Conservation (phyloP, 2,113 vertebrate species). For the Nerophis lumbriciformis region DNA sequence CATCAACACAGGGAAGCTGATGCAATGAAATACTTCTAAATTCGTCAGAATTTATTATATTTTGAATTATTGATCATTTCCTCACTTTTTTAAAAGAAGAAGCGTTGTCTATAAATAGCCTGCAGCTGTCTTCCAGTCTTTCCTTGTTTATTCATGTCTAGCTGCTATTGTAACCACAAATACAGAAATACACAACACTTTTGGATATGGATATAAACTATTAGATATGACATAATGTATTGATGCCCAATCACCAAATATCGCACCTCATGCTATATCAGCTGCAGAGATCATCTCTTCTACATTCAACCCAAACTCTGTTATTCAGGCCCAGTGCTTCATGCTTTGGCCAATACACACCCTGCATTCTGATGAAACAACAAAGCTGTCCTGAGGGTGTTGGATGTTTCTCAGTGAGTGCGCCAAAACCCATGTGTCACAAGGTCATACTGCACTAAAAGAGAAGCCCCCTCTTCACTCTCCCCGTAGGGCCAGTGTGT, state of each 20-base stretch:
- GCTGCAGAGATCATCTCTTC: constrained; percentile 24
- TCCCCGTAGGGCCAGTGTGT: constrained; percentile 19
- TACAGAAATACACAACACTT: background rate
- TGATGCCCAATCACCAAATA: constrained; percentile 7
- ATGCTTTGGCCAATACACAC: constrained; percentile 22
- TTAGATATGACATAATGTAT: background rate
- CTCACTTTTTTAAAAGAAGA: constrained; percentile 36
- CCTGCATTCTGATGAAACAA: constrained; percentile 1
- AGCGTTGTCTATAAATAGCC: constrained; percentile 59
- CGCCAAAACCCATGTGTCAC: constrained; percentile 9
- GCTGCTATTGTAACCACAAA: constrained; percentile 46
- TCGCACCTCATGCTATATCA: constrained; percentile 29
- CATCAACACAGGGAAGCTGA: constrained; percentile 34
- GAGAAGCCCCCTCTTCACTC: constrained; percentile 11
- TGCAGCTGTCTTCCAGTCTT: constrained; percentile 39
- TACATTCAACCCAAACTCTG: constrained; percentile 7
- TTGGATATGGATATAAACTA: background rate
- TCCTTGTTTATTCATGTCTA: constrained; percentile 47
- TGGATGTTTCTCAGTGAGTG: background rate
- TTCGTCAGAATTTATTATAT: constrained; percentile 50
- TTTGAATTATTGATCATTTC: constrained; percentile 67
- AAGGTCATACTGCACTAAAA: constrained; percentile 34
- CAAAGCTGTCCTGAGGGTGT: constrained; percentile 1
- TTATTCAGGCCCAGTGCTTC: constrained; percentile 26
- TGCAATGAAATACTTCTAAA: constrained; percentile 41